Evolutionary conservation across 2,888 invertebrate species (phyloP).

Genomic region (Rotaria magnacalcarata): DNA sequence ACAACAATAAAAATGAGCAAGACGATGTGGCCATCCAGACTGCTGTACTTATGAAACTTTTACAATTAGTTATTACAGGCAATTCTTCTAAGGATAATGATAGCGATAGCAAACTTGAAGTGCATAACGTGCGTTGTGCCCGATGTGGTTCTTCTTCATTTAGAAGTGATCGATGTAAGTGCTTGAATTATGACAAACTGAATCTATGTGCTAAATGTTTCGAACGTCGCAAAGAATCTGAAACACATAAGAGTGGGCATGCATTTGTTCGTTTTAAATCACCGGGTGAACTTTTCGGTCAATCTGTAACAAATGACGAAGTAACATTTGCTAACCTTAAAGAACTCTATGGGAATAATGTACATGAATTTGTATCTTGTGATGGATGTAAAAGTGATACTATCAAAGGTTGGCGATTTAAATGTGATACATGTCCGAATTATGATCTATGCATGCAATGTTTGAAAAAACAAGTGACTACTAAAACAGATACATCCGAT

Average conservation of each 20-base stretch:
- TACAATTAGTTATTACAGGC: neutral
- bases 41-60: neutral
- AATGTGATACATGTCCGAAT: no score
- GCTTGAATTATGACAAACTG: neutral
- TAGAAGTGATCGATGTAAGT: neutral
- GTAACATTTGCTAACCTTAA: neutral
- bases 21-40: neutral
- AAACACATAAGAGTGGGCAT: neutral
- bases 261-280: neutral
- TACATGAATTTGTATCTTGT: neutral
- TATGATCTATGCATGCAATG: no score
- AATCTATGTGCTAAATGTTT: neutral
- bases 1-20: neutral
- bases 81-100: neutral
- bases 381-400: no score
- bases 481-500: no score
- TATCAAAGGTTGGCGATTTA: no score
- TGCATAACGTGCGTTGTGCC: neutral
- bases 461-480: no score
- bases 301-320: neutral
- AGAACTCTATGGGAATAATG: neutral
- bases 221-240: neutral
- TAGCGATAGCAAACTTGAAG: neutral
- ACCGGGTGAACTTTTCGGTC: neutral
- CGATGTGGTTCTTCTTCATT: neutral